Evolutionary conservation across 2,113 vertebrate genomes (phyloP).

Genomic region (Notarius lentiginosus): DNA sequence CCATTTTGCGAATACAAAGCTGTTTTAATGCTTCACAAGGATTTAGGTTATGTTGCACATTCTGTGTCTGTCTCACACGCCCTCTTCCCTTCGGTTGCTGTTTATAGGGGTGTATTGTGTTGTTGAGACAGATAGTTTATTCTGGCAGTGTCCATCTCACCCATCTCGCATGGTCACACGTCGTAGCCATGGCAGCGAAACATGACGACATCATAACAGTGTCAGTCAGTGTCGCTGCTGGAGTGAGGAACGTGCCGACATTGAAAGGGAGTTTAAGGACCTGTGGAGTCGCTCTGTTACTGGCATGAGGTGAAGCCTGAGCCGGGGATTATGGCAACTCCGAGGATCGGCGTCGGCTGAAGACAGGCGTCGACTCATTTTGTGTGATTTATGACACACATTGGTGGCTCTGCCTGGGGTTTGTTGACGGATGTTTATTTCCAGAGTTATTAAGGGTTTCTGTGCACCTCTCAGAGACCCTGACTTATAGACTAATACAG

Average conservation of each 20-base stretch:
- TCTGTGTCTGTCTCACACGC: not conserved
- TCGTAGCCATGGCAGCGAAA: slow-evolving; percentile 51
- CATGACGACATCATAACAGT: slow-evolving; percentile 57
- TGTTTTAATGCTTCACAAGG: slow-evolving; percentile 2
- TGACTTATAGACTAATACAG: slow-evolving; percentile 16
- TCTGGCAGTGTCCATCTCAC: slow-evolving; percentile 42
- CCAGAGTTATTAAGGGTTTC: slow-evolving; percentile 19
- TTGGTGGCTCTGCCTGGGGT: slow-evolving; percentile 1
- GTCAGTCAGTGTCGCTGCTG: slow-evolving; percentile 42
- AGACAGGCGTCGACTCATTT: slow-evolving; percentile 9
- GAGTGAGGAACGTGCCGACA: slow-evolving; percentile 42
- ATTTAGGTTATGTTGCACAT: slow-evolving; percentile 1
- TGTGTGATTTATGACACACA: slow-evolving; percentile 34
- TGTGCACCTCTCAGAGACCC: not conserved
- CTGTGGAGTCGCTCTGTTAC: slow-evolving; percentile 31
- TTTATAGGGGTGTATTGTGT: slow-evolving; percentile 49
- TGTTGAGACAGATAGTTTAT: slow-evolving; percentile 43
- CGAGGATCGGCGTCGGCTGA: not conserved
- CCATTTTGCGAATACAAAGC: not conserved
- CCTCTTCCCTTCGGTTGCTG: slow-evolving; percentile 31
- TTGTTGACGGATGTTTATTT: slow-evolving; percentile 27
- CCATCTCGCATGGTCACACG: slow-evolving; percentile 29
- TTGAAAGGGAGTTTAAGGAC: slow-evolving; percentile 26
- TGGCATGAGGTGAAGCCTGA: slow-evolving; percentile 24
- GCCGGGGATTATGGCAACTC: slow-evolving; percentile 26